phyloP scores from a whole-genome alignment of 2,888 invertebrate genomes.

The Dusona sp. region DNA sequence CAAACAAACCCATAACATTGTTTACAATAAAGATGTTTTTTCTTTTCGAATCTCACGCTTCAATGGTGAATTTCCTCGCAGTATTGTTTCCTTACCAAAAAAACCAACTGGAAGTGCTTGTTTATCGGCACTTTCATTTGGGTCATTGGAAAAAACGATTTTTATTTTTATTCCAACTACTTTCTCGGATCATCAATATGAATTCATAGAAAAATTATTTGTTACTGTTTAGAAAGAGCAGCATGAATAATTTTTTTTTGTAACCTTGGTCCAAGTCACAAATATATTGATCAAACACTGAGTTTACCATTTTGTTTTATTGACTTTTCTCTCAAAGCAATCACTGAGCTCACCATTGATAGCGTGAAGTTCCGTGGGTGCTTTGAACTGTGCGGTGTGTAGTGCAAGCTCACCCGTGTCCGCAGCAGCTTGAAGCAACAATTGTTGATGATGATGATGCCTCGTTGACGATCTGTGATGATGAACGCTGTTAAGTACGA shows the following conservation, averaged over 20 bases:
- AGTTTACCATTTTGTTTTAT: conserved; percentile 16
- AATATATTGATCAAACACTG: neutral
- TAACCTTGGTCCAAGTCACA: too few relatives aligned
- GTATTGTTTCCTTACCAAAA: conserved; percentile 2
- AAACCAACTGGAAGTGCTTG: neutral
- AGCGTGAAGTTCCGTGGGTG: conserved; percentile 80
- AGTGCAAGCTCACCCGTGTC: conserved; percentile 81
- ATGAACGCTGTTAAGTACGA: conserved; percentile 93
- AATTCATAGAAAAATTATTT: neutral
- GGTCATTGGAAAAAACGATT: neutral
- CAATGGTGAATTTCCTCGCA: conserved; percentile 29
- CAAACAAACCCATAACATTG: too few relatives aligned
- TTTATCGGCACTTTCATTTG: conserved; percentile 4
- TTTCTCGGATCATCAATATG: neutral
- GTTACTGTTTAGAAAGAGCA: neutral
- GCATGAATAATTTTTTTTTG: neutral
- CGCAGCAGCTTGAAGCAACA: conserved; percentile 81
- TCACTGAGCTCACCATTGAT: conserved; percentile 79
- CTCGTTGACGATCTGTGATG: conserved; percentile 92
- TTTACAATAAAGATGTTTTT: neutral
- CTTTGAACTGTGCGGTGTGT: conserved; percentile 79
- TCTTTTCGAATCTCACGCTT: conserved; percentile 14
- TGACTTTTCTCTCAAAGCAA: conserved; percentile 57
- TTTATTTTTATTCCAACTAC: conserved; percentile 4
- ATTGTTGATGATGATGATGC: conserved; percentile 87